These are phyloP conservation scores for Pseudoips prasinana DNA, from an alignment of 2,888 invertebrate genomes.

Conservation along the genomic window DNA sequence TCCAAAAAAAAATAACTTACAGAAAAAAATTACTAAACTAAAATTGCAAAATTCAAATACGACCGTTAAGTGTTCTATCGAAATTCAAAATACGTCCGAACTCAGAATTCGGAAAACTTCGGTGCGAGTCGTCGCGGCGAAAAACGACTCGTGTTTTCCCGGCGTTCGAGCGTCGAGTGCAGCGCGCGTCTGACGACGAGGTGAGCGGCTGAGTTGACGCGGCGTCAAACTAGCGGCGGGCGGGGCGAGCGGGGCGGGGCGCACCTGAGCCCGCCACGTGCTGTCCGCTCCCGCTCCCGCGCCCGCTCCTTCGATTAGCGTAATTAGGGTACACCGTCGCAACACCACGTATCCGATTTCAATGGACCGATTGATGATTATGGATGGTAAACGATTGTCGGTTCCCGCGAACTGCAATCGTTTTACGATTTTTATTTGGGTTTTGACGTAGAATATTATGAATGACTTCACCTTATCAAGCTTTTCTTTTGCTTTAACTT, in stretches of 20 bases:
- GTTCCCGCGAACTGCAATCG: conserved; percentile 42
- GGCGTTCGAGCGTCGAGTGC: conserved; percentile 79
- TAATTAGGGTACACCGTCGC: conserved; percentile 55
- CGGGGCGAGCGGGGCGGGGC: conserved; percentile 71
- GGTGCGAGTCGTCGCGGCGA: conserved; percentile 62
- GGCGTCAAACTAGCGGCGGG: conserved; percentile 53
- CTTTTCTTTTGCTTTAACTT: too few species aligned
- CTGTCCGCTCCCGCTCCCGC: conserved; percentile 47
- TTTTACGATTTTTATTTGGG: conserved; percentile 29
- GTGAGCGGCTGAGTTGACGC: conserved; percentile 63
- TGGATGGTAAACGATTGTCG: conserved; percentile 50
- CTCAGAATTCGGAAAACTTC: conserved; percentile 65
- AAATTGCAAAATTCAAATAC: conserved; percentile 36
- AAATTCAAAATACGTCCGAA: conserved; percentile 35
- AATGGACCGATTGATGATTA: conserved; percentile 64
- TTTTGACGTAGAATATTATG: conserved; percentile 29
- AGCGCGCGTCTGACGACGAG: conserved; percentile 71
- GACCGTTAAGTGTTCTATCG: conserved; percentile 33
- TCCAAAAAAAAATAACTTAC: conserved; percentile 27
- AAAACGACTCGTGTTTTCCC: conserved; percentile 79
- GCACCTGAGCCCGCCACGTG: conserved; percentile 73
- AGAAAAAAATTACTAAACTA: conserved; percentile 24
- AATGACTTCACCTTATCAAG: conserved; percentile 3
- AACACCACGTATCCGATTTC: conserved; percentile 60
- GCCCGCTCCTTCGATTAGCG: conserved; percentile 45